Percentiles rank a stretch among this genome's conserved stretches.
Evolutionary conservation across 2,113 vertebrate genomes (phyloP).

Genomic region (Coracopsis vasa): DNA sequence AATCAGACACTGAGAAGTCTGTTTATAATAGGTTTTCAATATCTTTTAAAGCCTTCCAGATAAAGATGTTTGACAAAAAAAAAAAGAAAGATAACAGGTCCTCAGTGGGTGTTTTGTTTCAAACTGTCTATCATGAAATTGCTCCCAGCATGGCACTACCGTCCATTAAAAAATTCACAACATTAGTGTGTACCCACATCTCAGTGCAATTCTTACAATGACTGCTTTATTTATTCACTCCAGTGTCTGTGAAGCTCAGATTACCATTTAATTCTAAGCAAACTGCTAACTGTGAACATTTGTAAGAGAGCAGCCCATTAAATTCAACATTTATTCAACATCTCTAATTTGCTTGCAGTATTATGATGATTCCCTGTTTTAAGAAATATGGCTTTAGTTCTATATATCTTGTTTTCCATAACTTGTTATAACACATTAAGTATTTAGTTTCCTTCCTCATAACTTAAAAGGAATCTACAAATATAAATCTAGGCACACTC

Average conservation of each 20-base stretch:
- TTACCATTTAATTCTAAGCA: constrained; percentile 7
- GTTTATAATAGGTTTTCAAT: not conserved
- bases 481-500: not conserved
- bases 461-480: not conserved
- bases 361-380: not conserved
- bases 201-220: not conserved
- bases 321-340: not conserved
- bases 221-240: not conserved
- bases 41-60: not conserved
- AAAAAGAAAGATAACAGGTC: not conserved
- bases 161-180: not conserved
- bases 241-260: not conserved
- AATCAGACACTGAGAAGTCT: not conserved
- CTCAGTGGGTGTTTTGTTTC: not conserved
- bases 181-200: not conserved
- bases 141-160: not conserved
- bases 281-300: not conserved
- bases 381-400: not conserved
- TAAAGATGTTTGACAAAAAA: not conserved
- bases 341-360: not conserved
- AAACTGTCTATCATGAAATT: not conserved
- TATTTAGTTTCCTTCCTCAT: not conserved
- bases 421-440: not conserved
- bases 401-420: not conserved
- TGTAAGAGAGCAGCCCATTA: not conserved